Evolutionary conservation across 1,140 invertebrate genomes (phyloP).

Genomic region (Drosophila nannoptera): DNA sequence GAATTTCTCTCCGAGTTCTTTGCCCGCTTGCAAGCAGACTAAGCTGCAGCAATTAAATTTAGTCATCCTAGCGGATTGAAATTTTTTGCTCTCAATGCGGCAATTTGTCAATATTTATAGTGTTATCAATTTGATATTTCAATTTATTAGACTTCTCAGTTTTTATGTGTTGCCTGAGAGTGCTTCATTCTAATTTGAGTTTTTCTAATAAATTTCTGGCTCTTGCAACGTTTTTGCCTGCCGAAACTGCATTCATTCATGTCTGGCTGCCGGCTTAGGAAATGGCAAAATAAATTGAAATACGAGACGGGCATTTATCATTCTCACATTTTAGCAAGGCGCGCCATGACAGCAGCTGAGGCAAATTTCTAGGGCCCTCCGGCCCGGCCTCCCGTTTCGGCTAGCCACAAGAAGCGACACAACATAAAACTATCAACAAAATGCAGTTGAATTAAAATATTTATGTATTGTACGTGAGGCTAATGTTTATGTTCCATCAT

Average conservation of each 20-base stretch:
- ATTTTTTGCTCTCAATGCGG: background rate
- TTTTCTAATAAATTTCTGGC: conserved; percentile 10
- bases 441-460: conserved; percentile 68
- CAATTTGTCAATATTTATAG: conserved; percentile 1
- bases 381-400: background rate
- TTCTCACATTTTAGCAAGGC: conserved; percentile 13
- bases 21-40: background rate
- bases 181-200: too few relatives aligned
- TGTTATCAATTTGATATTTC: background rate
- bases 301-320: conserved; percentile 57
- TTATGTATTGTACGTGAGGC: conserved; percentile 66
- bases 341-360: conserved; percentile 23
- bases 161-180: background rate
- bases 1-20: too few relatives aligned
- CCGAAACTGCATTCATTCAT: conserved; percentile 20
- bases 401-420: background rate
- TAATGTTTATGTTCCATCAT: conserved; percentile 43
- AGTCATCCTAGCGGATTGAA: background rate
- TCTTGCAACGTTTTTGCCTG: conserved; percentile 7
- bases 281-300: conserved; percentile 73
- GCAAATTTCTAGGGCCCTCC: background rate
- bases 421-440: conserved; percentile 72
- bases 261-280: conserved; percentile 35
- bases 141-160: background rate
- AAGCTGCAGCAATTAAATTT: background rate